Base-by-base conservation (phyloP, 2,113 vertebrate genomes). In the Melanocharis versteri region DNA sequence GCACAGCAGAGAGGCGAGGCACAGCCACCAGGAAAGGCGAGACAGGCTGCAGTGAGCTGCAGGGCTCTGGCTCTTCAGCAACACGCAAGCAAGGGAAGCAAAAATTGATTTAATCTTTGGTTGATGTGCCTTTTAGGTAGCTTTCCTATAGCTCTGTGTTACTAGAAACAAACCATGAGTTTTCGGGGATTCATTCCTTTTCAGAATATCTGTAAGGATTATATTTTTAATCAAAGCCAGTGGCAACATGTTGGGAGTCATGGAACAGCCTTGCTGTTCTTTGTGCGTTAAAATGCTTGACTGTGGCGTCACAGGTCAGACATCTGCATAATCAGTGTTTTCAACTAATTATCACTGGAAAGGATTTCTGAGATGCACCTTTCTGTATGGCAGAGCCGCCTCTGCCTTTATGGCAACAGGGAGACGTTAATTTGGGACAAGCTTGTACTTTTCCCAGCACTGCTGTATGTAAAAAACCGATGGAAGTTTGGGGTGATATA, bases 1-100 rank as follows among this genome's bases (percentile, higher is more conserved):
- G 30, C 91, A 70, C 48, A 65, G 90, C 94, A 26, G 91, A 83
- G 75, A 95, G 96, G 93, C 66, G 15, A 79, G 71, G 42, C 88
- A 44, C 76, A 66, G 64, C 31, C 84, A 73, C 81, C 90, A 73
- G 73, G 86, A 82, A 82, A 79, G 78, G 57, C 65, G 13, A 24
- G 57, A 45, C 33, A 62, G 58, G 89, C 88, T 91, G 81, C 78
- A 91, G 57, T 8, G 37, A 93, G 11, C 89, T 83, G 82, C 84
- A 81, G 86, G 89, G 45, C 37, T 40, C 48, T 72, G 77, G 87
- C 88, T 82, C 70, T 94, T 90, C 33, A 27, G 78, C 65, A 81
- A 30, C 23, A 42, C 4, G 6, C 51, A 70, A 79, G 94, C 76
- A 89, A 83, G 35, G 37, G 72, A 94, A 90, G 64, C 28, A 69